These are phyloP conservation scores for Carcharodon carcharias DNA, from an alignment of 2,797 vertebrate genomes.

Conservation along the genomic window DNA sequence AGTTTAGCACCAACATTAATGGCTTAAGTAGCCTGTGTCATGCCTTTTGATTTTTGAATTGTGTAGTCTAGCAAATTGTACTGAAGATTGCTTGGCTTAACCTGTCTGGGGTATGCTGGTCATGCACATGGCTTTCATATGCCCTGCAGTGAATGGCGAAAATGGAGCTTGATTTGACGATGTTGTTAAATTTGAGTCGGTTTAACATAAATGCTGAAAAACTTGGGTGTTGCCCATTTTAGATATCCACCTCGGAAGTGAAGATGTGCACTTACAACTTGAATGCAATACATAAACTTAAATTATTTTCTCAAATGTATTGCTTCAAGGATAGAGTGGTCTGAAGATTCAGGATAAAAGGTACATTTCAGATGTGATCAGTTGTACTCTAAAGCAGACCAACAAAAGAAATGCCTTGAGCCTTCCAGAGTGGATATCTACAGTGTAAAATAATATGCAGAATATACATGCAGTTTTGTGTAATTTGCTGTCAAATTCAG, in stretches of 20 bases:
- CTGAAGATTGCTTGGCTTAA: neutral
- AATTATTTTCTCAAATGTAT: neutral
- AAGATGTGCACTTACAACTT: neutral
- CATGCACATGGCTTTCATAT: neutral
- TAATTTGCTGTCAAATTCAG: slow-evolving; percentile 57
- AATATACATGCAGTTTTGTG: slow-evolving; percentile 57
- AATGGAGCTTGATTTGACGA: neutral
- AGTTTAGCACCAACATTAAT: neutral
- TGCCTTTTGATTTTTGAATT: neutral
- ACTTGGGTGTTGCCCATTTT: neutral
- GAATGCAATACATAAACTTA: neutral
- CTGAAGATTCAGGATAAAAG: neutral
- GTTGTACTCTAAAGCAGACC: neutral
- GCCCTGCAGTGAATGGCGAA: neutral
- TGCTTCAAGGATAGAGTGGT: neutral
- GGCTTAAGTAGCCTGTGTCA: neutral
- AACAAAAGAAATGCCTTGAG: neutral
- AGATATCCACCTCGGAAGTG: neutral
- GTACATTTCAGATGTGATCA: neutral
- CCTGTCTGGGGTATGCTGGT: neutral
- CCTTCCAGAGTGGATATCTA: neutral
- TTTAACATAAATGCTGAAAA: slow-evolving; percentile 2
- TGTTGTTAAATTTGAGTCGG: neutral
- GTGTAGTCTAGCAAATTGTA: neutral
- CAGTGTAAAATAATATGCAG: slow-evolving; percentile 58